These are phyloP conservation scores for Papilio machaon DNA, from an alignment of 1,140 invertebrate species.

Conservation along the genomic window DNA sequence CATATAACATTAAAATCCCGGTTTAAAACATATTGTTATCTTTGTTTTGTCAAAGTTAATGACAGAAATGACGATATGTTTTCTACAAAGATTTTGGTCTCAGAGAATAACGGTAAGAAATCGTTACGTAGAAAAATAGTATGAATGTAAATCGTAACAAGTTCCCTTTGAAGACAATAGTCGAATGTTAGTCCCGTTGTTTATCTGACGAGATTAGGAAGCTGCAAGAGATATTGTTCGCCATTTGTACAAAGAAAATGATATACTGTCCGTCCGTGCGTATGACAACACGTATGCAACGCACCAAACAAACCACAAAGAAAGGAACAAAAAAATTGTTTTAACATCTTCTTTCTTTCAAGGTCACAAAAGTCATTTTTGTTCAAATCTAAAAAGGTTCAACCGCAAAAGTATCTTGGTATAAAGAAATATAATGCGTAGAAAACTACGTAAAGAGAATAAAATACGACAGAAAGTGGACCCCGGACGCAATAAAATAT, in stretches of 20 bases:
- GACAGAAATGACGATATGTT: too few species aligned
- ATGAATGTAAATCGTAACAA: conserved; percentile 12
- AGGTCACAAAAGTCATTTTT: conserved; percentile 28
- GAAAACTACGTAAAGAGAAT: conserved; percentile 69
- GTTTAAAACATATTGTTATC: too few species aligned
- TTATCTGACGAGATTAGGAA: conserved; percentile 72
- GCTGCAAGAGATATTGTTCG: conserved; percentile 62
- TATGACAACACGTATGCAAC: conserved; percentile 60
- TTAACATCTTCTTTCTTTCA: neutral
- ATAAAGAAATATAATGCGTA: conserved; percentile 59
- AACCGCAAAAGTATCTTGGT: conserved; percentile 45
- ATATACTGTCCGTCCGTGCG: conserved; percentile 75
- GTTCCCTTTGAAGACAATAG: conserved; percentile 53
- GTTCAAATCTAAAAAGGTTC: neutral
- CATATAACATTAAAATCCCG: too few species aligned
- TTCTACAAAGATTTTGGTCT: too few species aligned
- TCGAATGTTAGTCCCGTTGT: conserved; percentile 53
- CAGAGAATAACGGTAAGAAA: too few species aligned
- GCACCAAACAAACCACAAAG: conserved; percentile 42
- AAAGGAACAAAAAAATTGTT: conserved; percentile 26
- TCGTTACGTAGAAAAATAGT: conserved; percentile 23
- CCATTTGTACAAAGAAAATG: conserved; percentile 77
- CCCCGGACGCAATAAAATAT: conserved; percentile 77
- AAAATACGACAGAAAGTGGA: conserved; percentile 76
- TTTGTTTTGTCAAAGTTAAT: too few species aligned